A percentile compares a stretch with the other conserved stretches of the same genome.
These are phyloP conservation scores for Pecten maximus DNA, from an alignment of 2,888 invertebrate genomes.

Conservation along the genomic window DNA sequence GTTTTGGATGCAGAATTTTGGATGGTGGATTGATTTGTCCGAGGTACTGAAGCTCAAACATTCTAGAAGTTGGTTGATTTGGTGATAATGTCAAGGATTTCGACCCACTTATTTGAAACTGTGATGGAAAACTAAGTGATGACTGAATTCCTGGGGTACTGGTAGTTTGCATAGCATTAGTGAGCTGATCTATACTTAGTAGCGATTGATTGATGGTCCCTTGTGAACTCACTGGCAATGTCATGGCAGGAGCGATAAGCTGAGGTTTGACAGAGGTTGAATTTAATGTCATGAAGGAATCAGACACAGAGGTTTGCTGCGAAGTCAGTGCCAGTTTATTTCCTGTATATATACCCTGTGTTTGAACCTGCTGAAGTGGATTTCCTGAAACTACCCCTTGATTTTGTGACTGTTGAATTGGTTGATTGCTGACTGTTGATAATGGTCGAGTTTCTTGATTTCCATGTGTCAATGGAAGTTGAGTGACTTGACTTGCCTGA, in stretches of 20 bases:
- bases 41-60: neutral
- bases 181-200: neutral
- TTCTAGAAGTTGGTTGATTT: neutral
- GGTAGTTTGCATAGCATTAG: conserved; percentile 13
- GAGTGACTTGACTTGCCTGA: neutral
- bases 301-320: neutral
- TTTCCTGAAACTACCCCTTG: neutral
- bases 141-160: neutral
- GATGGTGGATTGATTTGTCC: conserved; percentile 7
- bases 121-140: neutral
- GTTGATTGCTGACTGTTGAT: neutral
- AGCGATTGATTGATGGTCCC: neutral
- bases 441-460: neutral
- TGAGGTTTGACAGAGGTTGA: neutral
- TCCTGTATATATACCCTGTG: neutral
- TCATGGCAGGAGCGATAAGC: neutral
- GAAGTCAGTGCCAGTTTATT: neutral
- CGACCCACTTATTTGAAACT: neutral
- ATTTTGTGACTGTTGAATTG: neutral
- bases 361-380: neutral
- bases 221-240: neutral
- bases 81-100: neutral
- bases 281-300: neutral
- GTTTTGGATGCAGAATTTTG: neutral
- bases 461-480: neutral